phyloP scores from a whole-genome alignment of 1,140 invertebrate genomes.

The Macrosteles quadrilineatus region DNA sequence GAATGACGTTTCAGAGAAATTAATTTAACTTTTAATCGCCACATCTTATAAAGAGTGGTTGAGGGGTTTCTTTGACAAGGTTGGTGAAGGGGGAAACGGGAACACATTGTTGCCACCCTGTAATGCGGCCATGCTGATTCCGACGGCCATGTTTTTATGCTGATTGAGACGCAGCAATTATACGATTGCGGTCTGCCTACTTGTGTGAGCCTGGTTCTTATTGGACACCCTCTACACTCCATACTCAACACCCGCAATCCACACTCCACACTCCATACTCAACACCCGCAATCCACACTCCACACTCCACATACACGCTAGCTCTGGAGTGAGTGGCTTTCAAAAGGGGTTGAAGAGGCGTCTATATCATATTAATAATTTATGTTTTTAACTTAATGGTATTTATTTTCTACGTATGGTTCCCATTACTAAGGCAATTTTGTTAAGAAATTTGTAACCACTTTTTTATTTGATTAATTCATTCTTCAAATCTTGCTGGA shows the following conservation, averaged over 20 bases:
- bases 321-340: too few relatives aligned
- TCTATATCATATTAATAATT: too few relatives aligned
- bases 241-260: not conserved
- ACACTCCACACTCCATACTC: not conserved
- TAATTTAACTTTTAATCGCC: constrained; percentile 8
- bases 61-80: not conserved
- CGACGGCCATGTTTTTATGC: constrained; percentile 23
- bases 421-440: too few relatives aligned
- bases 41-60: not conserved
- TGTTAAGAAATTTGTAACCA: too few relatives aligned
- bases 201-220: not conserved
- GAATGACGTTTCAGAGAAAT: not conserved
- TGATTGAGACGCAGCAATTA: constrained; percentile 9
- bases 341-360: too few relatives aligned
- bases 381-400: too few relatives aligned
- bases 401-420: too few relatives aligned
- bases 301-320: not conserved
- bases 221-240: constrained; percentile 6
- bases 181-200: constrained; percentile 16
- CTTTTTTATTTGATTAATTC: too few relatives aligned
- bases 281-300: not conserved
- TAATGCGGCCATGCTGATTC: constrained; percentile 8
- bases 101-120: not conserved
- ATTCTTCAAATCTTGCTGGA: too few relatives aligned
- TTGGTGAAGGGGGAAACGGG: not conserved